Conservation (phyloP, 2,888 invertebrate species). For the Eledone cirrhosa region DNA sequence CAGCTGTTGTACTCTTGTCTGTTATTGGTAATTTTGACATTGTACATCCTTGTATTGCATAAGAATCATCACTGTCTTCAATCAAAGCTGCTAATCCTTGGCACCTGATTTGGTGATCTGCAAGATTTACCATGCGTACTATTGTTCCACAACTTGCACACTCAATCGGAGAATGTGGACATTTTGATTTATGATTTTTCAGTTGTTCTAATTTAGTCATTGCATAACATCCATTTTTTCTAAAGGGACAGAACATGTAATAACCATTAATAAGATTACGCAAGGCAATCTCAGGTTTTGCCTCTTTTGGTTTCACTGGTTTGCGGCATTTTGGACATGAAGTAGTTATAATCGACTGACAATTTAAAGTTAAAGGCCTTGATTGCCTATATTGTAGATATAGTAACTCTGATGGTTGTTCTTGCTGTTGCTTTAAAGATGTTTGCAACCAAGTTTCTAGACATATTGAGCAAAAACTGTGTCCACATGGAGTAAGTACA, state of each 20-base stretch:
- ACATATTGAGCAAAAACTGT: slow-evolving; percentile 59
- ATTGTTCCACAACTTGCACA: slow-evolving; percentile 57
- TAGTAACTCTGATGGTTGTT: too few relatives aligned
- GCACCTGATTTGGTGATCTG: slow-evolving; percentile 58
- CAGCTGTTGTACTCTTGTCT: background rate
- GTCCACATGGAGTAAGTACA: slow-evolving; percentile 63
- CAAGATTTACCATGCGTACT: slow-evolving; percentile 51
- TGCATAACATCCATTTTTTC: slow-evolving; percentile 52
- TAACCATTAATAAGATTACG: slow-evolving; percentile 59
- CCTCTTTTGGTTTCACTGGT: slow-evolving; percentile 36
- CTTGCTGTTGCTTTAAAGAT: background rate
- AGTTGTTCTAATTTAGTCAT: slow-evolving; percentile 52
- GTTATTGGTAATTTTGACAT: too few relatives aligned
- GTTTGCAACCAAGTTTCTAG: slow-evolving; percentile 57
- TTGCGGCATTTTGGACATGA: slow-evolving; percentile 62
- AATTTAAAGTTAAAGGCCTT: background rate
- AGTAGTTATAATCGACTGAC: slow-evolving; percentile 41
- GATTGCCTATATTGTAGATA: background rate
- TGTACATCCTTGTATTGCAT: background rate
- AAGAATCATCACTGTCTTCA: slow-evolving; percentile 40
- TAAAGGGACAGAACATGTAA: slow-evolving; percentile 53
- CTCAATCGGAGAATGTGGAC: slow-evolving; percentile 52
- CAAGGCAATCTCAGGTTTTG: slow-evolving; percentile 57
- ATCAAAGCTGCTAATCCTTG: slow-evolving; percentile 66
- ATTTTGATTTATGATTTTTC: slow-evolving; percentile 47